Evolutionary conservation across 2,888 invertebrate species (phyloP), one percentile per base, ranked within the genome.

Genomic region (Sepiola atlantica): DNA sequence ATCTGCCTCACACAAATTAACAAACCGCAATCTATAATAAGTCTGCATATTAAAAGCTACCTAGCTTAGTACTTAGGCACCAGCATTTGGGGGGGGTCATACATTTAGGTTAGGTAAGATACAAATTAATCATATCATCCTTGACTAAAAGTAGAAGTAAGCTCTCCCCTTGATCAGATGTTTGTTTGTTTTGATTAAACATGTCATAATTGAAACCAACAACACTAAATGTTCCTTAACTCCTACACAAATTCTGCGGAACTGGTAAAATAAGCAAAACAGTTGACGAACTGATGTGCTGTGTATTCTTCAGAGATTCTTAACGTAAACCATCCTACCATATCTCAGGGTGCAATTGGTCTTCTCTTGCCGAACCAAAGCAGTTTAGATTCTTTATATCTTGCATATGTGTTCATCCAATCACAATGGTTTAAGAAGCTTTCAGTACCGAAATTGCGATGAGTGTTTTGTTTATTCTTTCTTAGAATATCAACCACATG

Each of bases 381-480:
- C n/a, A n/a, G n/a, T 77, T 32, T 77, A 14, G n/a, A n/a, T 77
- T 32, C 77, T 77, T 77, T n/a, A 77, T 77, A 77, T 77, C 77
- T 77, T 77, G 77, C 77, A 77, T 77, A n/a, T 77, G 77, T 77
- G 77, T 77, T 92, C 54, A 24, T 35, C 21, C 35, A 92, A 92
- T 92, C 54, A 92, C 92, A 92, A 92, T 35, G 21, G 92, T 92
- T 35, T 92, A 24, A 2, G 35, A 28, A 35, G 45, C 92, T 28
- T 28, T 45, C 35, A 92, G 28, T n/a, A 92, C 16, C 14, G 35
- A 92, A 28, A 54, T 32, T 54, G 21, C 21, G 35, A 92, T 35
- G 35, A 92, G 35, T 28, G n/a, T 28, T 92, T 92, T 92, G 92
- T 92, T 92, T 92, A 92, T 92, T 92, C 92, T 92, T 92, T 92